A percentile compares a stretch with the other conserved stretches of the same genome.
These are phyloP conservation scores for Naja naja DNA, from an alignment of 2,113 vertebrate species.

Conservation along the genomic window DNA sequence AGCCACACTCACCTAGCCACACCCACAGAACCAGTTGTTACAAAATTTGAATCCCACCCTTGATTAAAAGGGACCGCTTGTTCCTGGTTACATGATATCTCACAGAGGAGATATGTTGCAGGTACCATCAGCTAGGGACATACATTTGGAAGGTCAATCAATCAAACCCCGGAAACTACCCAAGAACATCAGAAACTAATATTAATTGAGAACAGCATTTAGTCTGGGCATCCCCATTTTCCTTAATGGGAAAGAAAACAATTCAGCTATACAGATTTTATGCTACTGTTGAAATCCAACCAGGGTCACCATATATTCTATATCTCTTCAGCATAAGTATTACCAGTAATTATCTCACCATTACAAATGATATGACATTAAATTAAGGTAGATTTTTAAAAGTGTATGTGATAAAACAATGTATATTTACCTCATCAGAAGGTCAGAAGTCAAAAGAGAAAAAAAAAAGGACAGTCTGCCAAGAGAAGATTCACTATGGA, in stretches of 20 bases:
- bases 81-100: too few species aligned
- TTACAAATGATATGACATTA: not conserved
- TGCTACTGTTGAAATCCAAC: not conserved
- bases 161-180: not conserved
- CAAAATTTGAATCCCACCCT: too few species aligned
- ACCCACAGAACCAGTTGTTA: too few species aligned
- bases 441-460: not conserved
- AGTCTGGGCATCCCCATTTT: not conserved
- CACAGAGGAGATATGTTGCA: too few species aligned
- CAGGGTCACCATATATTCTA: not conserved
- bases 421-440: not conserved
- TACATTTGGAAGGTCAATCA: too few species aligned
- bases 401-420: not conserved
- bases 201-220: not conserved
- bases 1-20: too few species aligned
- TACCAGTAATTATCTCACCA: not conserved
- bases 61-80: too few species aligned
- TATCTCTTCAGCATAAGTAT: not conserved
- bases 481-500: not conserved
- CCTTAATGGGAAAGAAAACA: not conserved
- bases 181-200: not conserved
- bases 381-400: not conserved
- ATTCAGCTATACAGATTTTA: not conserved
- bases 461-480: not conserved
- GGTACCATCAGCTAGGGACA: too few species aligned